Evolutionary conservation across 2,888 invertebrate species (phyloP).

Genomic region (Arctia plantaginis): DNA sequence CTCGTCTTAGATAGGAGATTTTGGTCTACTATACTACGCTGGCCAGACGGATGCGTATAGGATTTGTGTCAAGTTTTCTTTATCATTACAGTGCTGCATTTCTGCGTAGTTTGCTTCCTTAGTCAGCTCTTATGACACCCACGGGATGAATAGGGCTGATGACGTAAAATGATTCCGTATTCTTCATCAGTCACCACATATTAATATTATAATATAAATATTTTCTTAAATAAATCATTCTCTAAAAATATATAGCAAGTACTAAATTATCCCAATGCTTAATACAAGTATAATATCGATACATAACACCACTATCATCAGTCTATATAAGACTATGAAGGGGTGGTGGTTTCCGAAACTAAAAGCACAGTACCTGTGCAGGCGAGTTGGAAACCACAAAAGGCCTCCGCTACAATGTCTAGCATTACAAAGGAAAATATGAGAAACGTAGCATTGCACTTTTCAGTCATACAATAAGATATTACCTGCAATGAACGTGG

Average conservation of each 20-base stretch:
- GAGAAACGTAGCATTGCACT: conserved; percentile 48
- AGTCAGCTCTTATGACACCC: no score
- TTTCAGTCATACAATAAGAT: conserved; percentile 40
- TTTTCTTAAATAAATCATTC: background rate
- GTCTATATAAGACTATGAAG: conserved; percentile 34
- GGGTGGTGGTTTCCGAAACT: conserved; percentile 76
- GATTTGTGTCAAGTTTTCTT: no score
- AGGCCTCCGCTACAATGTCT: conserved; percentile 74
- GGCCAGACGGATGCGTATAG: no score
- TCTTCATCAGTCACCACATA: no score
- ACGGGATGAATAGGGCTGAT: no score
- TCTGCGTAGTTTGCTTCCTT: no score
- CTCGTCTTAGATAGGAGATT: no score
- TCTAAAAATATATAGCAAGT: background rate
- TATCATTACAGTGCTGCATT: no score
- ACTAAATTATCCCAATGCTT: background rate
- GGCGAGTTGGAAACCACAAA: conserved; percentile 74
- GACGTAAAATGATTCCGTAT: no score
- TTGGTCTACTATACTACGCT: no score
- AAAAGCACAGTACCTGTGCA: conserved; percentile 75
- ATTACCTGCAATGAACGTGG: conserved; percentile 33
- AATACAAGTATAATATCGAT: conserved; percentile 7
- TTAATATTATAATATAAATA: no score
- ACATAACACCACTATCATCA: conserved; percentile 33
- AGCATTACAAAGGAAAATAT: conserved; percentile 62